phyloP scores from a whole-genome alignment of 2,888 invertebrate species.

The Yponomeuta sedellus region DNA sequence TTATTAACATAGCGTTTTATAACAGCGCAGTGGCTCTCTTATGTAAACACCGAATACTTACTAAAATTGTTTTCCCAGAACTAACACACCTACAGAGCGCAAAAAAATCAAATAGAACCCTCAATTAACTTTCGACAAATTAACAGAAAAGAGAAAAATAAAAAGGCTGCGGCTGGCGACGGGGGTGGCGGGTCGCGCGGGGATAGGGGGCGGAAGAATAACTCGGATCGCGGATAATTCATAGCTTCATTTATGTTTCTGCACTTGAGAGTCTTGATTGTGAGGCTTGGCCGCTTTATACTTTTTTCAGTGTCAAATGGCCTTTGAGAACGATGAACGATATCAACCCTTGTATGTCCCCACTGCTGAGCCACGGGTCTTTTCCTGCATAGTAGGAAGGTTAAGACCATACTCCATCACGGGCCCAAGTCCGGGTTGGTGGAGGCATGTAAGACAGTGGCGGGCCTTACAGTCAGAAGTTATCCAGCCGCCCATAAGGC shows the following conservation, averaged over 20 bases:
- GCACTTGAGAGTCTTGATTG: conserved; percentile 72
- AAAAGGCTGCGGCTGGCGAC: conserved; percentile 27
- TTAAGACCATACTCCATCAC: too few species aligned
- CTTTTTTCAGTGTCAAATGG: conserved; percentile 59
- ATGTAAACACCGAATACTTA: background rate
- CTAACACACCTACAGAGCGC: background rate
- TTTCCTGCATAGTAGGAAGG: too few species aligned
- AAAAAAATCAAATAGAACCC: conserved; percentile 32
- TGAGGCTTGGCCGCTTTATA: conserved; percentile 48
- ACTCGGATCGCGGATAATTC: conserved; percentile 71
- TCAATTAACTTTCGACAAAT: conserved; percentile 66
- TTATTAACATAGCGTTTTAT: background rate
- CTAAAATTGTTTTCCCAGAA: background rate
- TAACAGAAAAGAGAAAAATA: conserved; percentile 55
- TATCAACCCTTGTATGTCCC: too few species aligned
- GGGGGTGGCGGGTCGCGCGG: conserved; percentile 27
- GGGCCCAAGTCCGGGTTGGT: too few species aligned
- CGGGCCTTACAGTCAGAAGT: too few species aligned
- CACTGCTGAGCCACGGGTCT: too few species aligned
- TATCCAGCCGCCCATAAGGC: too few species aligned
- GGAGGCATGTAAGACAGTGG: too few species aligned
- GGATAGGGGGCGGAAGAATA: conserved; percentile 50
- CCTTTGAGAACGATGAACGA: too few species aligned
- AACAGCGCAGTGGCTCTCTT: background rate
- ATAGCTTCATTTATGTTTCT: conserved; percentile 76